Percentiles rank a stretch among this genome's conserved stretches.
phyloP scores from a whole-genome alignment of 92 coral and sea anemone genomes.

The Bergia sp. region DNA sequence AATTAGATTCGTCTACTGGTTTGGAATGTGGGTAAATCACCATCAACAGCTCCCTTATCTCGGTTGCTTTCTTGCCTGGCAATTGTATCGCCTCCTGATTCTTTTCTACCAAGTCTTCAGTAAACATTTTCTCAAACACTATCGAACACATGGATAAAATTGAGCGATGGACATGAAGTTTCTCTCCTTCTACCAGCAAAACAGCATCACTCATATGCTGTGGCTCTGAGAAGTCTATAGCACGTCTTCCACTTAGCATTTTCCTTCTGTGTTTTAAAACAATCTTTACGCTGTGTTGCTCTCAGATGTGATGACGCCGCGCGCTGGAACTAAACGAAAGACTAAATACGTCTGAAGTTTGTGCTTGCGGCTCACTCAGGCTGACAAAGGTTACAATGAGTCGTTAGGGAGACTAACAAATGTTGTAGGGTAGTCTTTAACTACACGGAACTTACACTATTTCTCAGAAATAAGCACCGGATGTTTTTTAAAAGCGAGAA shows the following conservation, averaged over 20 bases:
- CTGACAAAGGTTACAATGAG: too few species aligned
- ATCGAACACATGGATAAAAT: neutral
- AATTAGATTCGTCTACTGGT: neutral
- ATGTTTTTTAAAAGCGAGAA: too few species aligned
- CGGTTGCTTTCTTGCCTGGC: neutral
- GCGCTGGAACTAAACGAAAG: too few species aligned
- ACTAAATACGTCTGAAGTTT: too few species aligned
- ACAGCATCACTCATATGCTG: neutral
- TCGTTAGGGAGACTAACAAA: too few species aligned
- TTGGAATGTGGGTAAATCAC: neutral
- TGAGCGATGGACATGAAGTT: slow-evolving; percentile 8
- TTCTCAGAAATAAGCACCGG: too few species aligned
- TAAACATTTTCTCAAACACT: slow-evolving; percentile 4
- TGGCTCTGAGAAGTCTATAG: neutral
- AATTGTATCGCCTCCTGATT: neutral
- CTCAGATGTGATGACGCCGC: neutral
- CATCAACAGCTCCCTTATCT: neutral
- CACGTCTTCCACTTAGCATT: neutral
- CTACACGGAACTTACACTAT: too few species aligned
- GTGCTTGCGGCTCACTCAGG: too few species aligned
- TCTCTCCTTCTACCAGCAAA: slow-evolving; percentile 2
- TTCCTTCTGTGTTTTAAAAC: neutral
- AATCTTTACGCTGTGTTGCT: neutral
- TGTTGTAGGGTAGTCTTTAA: too few species aligned
- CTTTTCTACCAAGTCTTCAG: neutral